Percentiles rank a stretch among this genome's conserved stretches.
These are phyloP conservation scores for Homarus americanus DNA, from an alignment of 1,140 invertebrate species.

Conservation along the genomic window DNA sequence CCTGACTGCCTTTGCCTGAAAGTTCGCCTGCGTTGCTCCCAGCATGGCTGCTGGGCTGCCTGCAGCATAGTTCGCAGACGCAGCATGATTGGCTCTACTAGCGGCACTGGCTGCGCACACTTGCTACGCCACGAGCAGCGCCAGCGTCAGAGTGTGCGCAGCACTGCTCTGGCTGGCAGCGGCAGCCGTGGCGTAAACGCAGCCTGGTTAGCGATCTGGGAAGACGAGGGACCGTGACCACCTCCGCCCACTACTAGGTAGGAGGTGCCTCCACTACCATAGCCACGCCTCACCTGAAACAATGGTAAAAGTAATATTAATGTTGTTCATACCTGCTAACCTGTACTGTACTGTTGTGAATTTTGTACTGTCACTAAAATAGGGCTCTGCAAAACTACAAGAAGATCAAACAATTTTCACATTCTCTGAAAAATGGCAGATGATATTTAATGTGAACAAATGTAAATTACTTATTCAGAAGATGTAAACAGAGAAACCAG, in stretches of 20 bases:
- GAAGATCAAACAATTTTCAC: no score
- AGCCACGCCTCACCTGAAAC: constrained; percentile 17
- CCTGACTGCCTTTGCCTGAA: constrained; percentile 19
- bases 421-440: no score
- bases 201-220: constrained; percentile 4
- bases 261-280: not conserved
- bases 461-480: no score
- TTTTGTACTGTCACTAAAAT: no score
- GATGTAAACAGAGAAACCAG: no score
- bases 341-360: no score
- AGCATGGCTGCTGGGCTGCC: not conserved
- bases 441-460: no score
- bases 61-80: not conserved
- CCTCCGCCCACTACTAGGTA: constrained; percentile 1
- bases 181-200: not conserved
- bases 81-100: not conserved
- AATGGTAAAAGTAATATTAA: no score
- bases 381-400: no score
- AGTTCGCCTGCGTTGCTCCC: constrained; percentile 6
- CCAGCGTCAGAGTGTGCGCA: not conserved
- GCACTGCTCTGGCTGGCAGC: not conserved
- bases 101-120: not conserved
- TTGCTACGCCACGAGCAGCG: not conserved
- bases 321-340: no score
- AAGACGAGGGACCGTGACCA: not conserved